phyloP scores from a whole-genome alignment of 2,888 invertebrate species.

The Cartodere bifasciata region DNA sequence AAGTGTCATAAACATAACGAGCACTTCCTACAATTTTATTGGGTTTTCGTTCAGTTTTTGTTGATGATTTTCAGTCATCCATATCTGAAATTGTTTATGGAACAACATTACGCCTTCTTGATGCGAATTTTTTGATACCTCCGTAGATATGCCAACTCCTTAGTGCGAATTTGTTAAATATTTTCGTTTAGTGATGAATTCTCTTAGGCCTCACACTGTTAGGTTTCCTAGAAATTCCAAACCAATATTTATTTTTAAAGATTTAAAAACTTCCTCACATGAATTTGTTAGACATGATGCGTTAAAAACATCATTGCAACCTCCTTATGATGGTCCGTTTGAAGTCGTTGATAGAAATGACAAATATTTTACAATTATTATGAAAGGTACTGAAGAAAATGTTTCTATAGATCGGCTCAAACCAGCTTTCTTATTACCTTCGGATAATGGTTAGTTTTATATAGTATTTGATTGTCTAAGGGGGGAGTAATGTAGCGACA shows the following conservation, averaged over 20 bases:
- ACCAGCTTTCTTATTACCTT: too few species aligned
- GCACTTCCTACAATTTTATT: neutral
- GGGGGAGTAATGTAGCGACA: too few species aligned
- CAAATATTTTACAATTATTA: slow-evolving; percentile 1
- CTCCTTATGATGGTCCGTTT: neutral
- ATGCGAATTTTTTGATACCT: neutral
- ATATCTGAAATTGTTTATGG: slow-evolving; percentile 1
- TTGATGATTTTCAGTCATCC: neutral
- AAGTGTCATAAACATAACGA: neutral
- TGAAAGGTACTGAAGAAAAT: neutral
- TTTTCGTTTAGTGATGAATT: neutral
- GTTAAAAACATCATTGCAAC: neutral
- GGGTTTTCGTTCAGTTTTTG: neutral
- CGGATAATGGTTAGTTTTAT: too few species aligned
- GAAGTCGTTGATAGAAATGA: neutral
- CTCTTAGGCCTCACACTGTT: neutral
- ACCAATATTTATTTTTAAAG: neutral
- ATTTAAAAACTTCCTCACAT: neutral
- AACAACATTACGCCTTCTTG: neutral
- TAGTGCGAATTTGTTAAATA: neutral
- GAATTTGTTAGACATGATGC: neutral
- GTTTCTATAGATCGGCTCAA: neutral
- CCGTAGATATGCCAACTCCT: neutral
- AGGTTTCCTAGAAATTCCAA: too few species aligned
- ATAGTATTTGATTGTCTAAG: too few species aligned